Percentiles rank a stretch among this genome's conserved stretches.
phyloP scores from a whole-genome alignment of 2,797 vertebrate species.

The Leucoraja ocellata region DNA sequence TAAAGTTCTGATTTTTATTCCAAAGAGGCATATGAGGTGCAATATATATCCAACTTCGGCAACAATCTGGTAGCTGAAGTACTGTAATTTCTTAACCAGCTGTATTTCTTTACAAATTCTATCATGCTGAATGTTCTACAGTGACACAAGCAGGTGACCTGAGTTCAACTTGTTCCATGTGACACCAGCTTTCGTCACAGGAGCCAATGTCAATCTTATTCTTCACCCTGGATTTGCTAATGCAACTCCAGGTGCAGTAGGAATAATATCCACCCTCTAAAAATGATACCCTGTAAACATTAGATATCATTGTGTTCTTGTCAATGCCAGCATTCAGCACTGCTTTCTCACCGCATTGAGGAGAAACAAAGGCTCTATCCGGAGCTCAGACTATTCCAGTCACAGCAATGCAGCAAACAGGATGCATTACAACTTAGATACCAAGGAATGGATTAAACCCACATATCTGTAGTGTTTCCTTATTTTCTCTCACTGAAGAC shows the following conservation, averaged over 20 bases:
- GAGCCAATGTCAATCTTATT: not conserved
- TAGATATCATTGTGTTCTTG: slow-evolving; percentile 3
- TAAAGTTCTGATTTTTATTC: not conserved
- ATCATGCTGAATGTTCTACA: not conserved
- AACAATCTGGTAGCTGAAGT: not conserved
- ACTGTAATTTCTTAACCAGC: not conserved
- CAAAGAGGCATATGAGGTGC: not conserved
- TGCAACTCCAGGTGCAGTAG: not conserved
- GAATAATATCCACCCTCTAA: slow-evolving; percentile 1
- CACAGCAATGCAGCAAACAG: not conserved
- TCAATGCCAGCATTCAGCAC: not conserved
- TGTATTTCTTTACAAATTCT: not conserved
- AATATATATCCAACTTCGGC: not conserved
- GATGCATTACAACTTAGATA: not conserved
- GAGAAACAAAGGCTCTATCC: not conserved
- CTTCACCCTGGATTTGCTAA: not conserved
- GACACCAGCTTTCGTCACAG: not conserved
- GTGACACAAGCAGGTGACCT: not conserved
- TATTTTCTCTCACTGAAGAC: not conserved
- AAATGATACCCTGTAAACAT: not conserved
- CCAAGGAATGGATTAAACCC: not conserved
- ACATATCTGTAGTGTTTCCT: not conserved
- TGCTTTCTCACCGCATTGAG: not conserved
- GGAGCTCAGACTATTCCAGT: not conserved
- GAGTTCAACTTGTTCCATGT: not conserved